Conservation (phyloP, 2,888 invertebrate genomes). For the Acleris holmiana region DNA sequence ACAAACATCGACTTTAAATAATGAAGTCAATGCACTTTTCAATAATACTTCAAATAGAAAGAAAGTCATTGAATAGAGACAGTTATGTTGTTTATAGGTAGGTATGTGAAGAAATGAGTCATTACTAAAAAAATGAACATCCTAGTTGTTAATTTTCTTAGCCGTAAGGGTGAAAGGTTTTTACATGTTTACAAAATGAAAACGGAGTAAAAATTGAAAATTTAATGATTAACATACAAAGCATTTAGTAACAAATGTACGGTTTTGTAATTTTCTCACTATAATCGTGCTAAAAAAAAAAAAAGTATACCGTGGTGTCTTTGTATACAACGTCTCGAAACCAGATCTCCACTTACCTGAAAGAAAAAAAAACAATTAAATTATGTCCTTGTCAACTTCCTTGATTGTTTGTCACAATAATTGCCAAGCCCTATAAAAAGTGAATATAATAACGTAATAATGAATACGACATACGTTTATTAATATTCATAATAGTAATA, state of each 20-base stretch:
- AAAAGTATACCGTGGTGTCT: background rate
- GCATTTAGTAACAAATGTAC: no score
- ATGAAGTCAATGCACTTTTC: slow-evolving; percentile 30
- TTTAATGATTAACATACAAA: no score
- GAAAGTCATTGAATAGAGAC: slow-evolving; percentile 31
- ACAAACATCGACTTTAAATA: slow-evolving; percentile 10
- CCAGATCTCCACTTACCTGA: slow-evolving; percentile 27
- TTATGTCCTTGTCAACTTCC: slow-evolving; percentile 2
- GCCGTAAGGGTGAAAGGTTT: no score
- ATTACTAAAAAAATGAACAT: no score
- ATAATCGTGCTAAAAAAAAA: no score
- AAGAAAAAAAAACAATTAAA: slow-evolving; percentile 15
- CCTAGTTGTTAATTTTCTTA: no score
- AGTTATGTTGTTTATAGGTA: background rate
- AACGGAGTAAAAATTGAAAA: no score
- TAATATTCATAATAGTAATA: slow-evolving; percentile 9
- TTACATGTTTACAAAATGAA: no score
- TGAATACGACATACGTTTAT: slow-evolving; percentile 2
- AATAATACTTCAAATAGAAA: slow-evolving; percentile 5
- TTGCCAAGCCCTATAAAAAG: background rate
- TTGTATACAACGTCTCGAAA: background rate
- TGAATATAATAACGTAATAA: no score
- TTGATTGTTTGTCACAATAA: background rate
- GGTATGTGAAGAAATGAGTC: background rate
- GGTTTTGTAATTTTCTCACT: no score